phyloP scores from a whole-genome alignment of 2,113 vertebrate species.

The Climacteris rufus region DNA sequence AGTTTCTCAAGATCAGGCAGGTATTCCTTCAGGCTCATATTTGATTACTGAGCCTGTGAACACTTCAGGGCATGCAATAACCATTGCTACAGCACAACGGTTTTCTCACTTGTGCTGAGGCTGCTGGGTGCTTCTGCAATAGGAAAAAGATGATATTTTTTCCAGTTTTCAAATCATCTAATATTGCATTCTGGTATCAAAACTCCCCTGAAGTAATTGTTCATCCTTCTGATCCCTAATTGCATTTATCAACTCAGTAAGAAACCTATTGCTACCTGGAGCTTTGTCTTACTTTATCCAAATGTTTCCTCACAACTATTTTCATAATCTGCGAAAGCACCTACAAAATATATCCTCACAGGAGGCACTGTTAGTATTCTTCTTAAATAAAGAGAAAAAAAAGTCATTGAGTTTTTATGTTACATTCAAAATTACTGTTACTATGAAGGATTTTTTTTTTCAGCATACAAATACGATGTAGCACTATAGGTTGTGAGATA shows the following conservation, averaged over 20 bases:
- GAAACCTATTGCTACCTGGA: conserved; percentile 56
- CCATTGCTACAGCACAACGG: neutral
- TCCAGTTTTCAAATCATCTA: conserved; percentile 38
- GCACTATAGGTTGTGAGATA: conserved; percentile 37
- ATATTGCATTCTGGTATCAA: conserved; percentile 48
- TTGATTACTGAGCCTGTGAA: conserved; percentile 10
- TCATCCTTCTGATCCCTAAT: conserved; percentile 54
- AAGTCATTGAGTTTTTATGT: conserved; percentile 10
- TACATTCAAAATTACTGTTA: conserved; percentile 36
- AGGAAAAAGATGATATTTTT: conserved; percentile 25
- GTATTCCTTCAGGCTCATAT: neutral
- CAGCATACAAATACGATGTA: conserved; percentile 29
- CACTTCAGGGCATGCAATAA: conserved; percentile 28
- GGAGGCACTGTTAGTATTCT: neutral
- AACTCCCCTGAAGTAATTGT: conserved; percentile 55
- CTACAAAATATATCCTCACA: conserved; percentile 15
- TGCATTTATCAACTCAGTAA: conserved; percentile 52
- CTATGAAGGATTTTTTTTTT: conserved; percentile 22
- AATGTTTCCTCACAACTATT: conserved; percentile 40
- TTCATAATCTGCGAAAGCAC: conserved; percentile 52
- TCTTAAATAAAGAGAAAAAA: conserved; percentile 8
- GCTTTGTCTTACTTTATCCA: conserved; percentile 50
- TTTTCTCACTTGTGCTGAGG: neutral
- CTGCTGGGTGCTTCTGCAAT: neutral
- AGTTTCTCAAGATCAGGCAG: neutral